These are phyloP conservation scores for Limnephilus marmoratus DNA, from an alignment of 2,888 invertebrate species.

Conservation along the genomic window DNA sequence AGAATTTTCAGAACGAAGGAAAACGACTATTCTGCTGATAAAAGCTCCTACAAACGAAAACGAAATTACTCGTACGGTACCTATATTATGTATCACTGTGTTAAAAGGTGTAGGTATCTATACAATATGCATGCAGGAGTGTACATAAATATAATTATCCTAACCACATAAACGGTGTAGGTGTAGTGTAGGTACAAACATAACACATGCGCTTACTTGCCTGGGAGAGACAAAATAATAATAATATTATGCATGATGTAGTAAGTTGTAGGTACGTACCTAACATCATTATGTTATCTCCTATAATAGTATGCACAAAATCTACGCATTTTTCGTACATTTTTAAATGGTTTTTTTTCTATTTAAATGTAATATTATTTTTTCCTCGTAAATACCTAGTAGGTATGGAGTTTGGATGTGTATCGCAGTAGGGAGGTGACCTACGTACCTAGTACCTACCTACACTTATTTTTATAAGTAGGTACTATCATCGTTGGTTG, in stretches of 20 bases:
- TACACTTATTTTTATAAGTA: background rate
- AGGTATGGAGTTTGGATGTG: background rate
- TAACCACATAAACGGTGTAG: constrained; percentile 27
- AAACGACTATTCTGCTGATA: constrained; percentile 26
- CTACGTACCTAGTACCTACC: background rate
- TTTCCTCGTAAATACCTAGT: background rate
- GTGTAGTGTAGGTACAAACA: background rate
- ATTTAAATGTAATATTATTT: too few species aligned
- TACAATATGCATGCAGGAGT: background rate
- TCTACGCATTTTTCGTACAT: background rate
- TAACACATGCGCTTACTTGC: constrained; percentile 4
- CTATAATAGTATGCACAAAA: background rate
- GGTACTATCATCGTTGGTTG: background rate
- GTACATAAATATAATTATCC: constrained; percentile 19
- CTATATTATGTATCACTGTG: background rate
- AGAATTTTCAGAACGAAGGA: constrained; percentile 26
- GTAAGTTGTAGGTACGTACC: background rate
- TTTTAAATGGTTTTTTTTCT: background rate
- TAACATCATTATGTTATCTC: background rate
- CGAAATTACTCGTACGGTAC: constrained; percentile 14
- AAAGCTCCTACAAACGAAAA: constrained; percentile 25
- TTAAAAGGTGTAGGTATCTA: background rate
- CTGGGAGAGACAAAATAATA: background rate
- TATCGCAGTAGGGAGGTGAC: background rate
- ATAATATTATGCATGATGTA: background rate